phyloP scores from a whole-genome alignment of 1,140 invertebrate genomes.

The Nomia melanderi region DNA sequence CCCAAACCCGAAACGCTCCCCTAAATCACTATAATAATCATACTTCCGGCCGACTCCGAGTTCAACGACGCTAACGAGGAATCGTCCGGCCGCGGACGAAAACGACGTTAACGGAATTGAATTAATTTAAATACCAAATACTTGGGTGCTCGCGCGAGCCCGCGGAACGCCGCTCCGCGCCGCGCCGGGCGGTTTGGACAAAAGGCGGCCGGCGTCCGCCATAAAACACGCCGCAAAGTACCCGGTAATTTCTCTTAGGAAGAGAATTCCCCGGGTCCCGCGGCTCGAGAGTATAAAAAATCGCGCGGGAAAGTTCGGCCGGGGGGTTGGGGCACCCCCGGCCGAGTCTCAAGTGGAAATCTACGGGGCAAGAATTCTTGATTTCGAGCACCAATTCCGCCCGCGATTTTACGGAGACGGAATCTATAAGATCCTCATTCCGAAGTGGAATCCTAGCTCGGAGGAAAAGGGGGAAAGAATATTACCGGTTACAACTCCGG shows the following conservation, averaged over 20 bases:
- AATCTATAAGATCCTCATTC: conserved; percentile 27
- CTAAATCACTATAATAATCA: too few species aligned
- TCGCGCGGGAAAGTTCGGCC: neutral
- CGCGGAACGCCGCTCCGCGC: too few species aligned
- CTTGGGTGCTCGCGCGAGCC: too few species aligned
- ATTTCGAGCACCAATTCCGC: conserved; percentile 24
- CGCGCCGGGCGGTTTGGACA: neutral
- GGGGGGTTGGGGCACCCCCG: neutral
- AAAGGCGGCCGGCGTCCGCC: neutral
- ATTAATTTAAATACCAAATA: too few species aligned
- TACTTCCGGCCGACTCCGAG: too few species aligned
- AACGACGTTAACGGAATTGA: too few species aligned
- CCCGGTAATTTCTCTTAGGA: neutral
- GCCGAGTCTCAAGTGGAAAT: neutral
- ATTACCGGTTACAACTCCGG: conserved; percentile 13
- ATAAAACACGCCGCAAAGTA: conserved; percentile 1
- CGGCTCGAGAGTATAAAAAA: neutral
- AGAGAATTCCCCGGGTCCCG: neutral
- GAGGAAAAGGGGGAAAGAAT: neutral
- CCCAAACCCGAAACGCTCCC: too few species aligned
- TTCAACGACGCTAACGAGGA: too few species aligned
- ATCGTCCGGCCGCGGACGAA: too few species aligned
- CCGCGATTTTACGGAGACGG: conserved; percentile 4
- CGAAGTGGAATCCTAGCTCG: too few species aligned
- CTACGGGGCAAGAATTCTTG: neutral